Percentiles rank a stretch among this genome's conserved stretches.
These are phyloP conservation scores for Irena cyanogastra DNA, from an alignment of 2,113 vertebrate genomes.

Conservation along the genomic window DNA sequence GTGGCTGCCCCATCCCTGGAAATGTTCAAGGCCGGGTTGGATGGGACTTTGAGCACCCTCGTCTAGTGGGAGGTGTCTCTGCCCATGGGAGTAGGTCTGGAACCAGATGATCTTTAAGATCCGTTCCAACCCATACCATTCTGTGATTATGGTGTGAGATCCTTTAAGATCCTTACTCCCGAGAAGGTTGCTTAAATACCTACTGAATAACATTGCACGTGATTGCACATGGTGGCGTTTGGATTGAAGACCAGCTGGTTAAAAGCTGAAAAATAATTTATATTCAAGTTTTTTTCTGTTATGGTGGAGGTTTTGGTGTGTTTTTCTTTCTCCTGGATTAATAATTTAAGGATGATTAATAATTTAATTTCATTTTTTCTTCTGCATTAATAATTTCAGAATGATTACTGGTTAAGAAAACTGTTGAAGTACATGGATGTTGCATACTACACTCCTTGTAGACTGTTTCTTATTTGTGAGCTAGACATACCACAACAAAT, in stretches of 20 bases:
- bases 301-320: not conserved
- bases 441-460: not conserved
- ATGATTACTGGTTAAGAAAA: not conserved
- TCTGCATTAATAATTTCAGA: not conserved
- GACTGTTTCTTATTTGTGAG: not conserved
- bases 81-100: not conserved
- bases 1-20: not conserved
- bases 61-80: not conserved
- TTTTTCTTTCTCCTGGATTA: not conserved
- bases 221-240: not conserved
- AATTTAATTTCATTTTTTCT: not conserved
- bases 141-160: not conserved
- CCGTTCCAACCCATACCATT: not conserved
- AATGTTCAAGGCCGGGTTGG: not conserved
- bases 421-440: not conserved
- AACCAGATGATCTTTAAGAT: not conserved
- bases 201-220: rapidly evolving
- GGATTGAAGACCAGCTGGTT: not conserved
- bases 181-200: not conserved
- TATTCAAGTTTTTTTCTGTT: not conserved
- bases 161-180: not conserved
- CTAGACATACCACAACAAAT: not conserved
- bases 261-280: not conserved
- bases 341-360: not conserved
- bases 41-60: not conserved